Conservation (phyloP, 2,797 vertebrate species). For the Xenops minutus region DNA sequence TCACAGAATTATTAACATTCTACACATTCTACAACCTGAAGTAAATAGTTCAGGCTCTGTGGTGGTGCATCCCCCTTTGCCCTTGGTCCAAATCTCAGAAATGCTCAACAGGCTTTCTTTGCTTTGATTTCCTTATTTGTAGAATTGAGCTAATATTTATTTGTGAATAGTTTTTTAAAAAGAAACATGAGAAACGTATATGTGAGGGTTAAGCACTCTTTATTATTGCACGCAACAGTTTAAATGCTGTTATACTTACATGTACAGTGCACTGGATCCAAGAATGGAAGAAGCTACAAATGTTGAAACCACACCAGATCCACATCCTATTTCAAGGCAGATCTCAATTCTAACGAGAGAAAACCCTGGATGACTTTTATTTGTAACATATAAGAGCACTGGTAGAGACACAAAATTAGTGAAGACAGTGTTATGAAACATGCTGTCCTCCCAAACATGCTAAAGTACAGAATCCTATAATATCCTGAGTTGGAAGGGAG, state of each 20-base stretch:
- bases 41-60: background rate
- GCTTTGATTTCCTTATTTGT: background rate
- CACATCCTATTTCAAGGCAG: slow-evolving; percentile 92
- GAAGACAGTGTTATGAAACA: rapidly evolving
- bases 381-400: background rate
- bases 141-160: background rate
- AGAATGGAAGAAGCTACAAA: slow-evolving; percentile 88
- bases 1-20: background rate
- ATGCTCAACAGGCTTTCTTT: background rate
- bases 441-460: background rate
- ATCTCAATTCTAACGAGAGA: slow-evolving; percentile 72
- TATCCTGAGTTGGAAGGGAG: background rate
- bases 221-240: background rate
- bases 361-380: background rate
- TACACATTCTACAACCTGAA: background rate
- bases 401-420: background rate
- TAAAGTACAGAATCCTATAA: background rate
- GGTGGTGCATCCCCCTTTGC: background rate
- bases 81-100: background rate
- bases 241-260: slow-evolving; percentile 78
- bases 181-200: background rate
- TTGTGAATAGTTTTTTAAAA: background rate
- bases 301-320: slow-evolving; percentile 90
- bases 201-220: background rate
- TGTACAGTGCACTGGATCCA: slow-evolving; percentile 82